Percentiles rank a stretch among this genome's conserved stretches.
Evolutionary conservation across 92 coral and sea anemone species (phyloP).

Genomic region (Parazoanthus swiftii): DNA sequence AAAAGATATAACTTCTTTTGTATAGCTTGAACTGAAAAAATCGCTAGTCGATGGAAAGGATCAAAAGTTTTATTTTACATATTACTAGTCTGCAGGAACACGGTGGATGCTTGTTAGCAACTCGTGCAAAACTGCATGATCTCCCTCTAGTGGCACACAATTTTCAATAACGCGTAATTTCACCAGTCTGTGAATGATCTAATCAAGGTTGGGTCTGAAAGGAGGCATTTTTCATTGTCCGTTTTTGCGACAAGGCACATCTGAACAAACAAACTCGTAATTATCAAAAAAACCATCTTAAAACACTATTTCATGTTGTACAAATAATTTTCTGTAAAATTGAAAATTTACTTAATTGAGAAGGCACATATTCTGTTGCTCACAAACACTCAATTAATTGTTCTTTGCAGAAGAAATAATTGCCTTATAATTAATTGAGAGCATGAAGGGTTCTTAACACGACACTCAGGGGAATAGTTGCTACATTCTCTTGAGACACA

Average conservation of each 20-base stretch:
- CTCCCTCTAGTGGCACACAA: too few species aligned
- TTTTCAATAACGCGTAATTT: too few species aligned
- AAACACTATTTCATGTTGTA: neutral
- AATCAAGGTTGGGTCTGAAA: too few species aligned
- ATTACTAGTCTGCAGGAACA: too few species aligned
- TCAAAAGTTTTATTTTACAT: too few species aligned
- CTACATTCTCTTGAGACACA: neutral
- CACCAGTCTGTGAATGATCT: too few species aligned
- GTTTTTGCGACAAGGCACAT: neutral
- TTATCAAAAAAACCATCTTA: neutral
- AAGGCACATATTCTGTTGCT: neutral
- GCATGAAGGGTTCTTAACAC: neutral
- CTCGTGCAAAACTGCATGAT: too few species aligned
- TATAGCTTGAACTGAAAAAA: too few species aligned
- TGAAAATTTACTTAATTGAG: neutral
- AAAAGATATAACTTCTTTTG: too few species aligned
- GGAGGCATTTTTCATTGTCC: too few species aligned
- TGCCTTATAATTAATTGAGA: neutral
- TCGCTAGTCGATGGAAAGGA: too few species aligned
- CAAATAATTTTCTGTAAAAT: conserved; percentile 4
- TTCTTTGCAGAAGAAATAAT: neutral
- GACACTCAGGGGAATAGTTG: neutral
- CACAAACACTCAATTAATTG: neutral
- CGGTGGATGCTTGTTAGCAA: too few species aligned
- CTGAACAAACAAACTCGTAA: neutral